Conservation (phyloP, 2,797 vertebrate genomes). For the Syncerus caffer region DNA sequence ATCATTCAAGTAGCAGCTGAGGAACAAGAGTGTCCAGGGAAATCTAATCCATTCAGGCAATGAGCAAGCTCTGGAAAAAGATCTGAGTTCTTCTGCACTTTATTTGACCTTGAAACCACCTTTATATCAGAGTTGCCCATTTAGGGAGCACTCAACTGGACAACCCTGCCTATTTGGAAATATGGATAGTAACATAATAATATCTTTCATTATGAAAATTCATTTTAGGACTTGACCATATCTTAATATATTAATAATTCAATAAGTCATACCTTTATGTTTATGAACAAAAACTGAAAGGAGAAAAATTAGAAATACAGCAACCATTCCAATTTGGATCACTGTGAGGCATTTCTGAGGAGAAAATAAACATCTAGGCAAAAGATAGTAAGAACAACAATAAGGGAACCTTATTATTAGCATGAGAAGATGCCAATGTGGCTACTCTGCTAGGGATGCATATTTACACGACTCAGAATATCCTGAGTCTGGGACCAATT, state of each 20-base stretch:
- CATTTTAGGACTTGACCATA: neutral
- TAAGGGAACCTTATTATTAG: neutral
- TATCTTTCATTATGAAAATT: neutral
- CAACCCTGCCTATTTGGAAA: conserved; percentile 65
- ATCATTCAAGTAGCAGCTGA: conserved; percentile 53
- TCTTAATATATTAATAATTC: neutral
- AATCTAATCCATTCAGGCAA: conserved; percentile 52
- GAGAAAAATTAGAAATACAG: neutral
- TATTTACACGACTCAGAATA: neutral
- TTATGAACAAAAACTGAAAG: neutral
- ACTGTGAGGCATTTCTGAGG: neutral
- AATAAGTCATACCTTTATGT: neutral
- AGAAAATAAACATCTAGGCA: neutral
- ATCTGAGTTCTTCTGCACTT: neutral
- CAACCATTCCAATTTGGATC: neutral
- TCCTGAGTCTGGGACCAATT: neutral
- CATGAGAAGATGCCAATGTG: neutral
- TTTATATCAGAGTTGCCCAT: conserved; percentile 32
- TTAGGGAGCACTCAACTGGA: conserved; percentile 57
- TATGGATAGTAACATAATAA: neutral
- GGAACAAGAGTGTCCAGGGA: neutral
- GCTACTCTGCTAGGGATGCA: neutral
- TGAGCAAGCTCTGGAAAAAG: conserved; percentile 5
- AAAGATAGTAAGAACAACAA: neutral
- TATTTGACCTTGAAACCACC: neutral